Evolutionary conservation across 2,797 vertebrate species (phyloP), one percentile per base, ranked within the genome.

Genomic region (Chromobotia macracanthus): DNA sequence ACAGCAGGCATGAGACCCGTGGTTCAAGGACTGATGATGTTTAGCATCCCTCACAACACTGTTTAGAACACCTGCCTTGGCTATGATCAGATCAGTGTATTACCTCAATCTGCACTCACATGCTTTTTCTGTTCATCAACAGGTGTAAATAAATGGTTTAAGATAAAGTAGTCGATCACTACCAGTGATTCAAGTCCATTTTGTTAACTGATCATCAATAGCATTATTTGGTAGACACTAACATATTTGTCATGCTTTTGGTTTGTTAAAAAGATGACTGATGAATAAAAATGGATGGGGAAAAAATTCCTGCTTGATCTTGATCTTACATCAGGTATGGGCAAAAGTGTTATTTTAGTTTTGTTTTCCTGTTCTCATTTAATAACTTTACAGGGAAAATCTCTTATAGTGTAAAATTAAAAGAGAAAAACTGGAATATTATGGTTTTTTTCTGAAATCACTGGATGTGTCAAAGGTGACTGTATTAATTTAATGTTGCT

Each of bases 11-110:
- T 21, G 41, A 58, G 55, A 23, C 58, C 12, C 19, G 35, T 31
- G 48, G 38, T 66, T 81, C 82, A 81, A 66, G 81, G 82, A 85
- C 84, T 83, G 82, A 79, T 83, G 76, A 72, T 6, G 46, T 44
- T 68, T 64, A 56, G 63, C 70, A 60, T 50, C 25, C 28, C 44
- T 53, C 31, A 68, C 55, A 16, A 80, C 74, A 82, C 80, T 80
- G 80, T 84, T 84, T 74, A 71, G 50, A 75, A 31, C 48, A 69
- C 73, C 64, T 71, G 80, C 80, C 80, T 65, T 70, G 38, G 69
- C 80, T 73, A 48, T 58, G 58, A 78, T 78, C 69, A 73, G 75
- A 82, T 78, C 80, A 63, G 65, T 68, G 73, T 72, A 77, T 67
- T 72, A 80, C 82, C 77, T 76, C 82, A 77, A 21, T 23, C 69